Evolutionary conservation across 2,113 vertebrate genomes (phyloP).

Genomic region (Crotalus tigris): DNA sequence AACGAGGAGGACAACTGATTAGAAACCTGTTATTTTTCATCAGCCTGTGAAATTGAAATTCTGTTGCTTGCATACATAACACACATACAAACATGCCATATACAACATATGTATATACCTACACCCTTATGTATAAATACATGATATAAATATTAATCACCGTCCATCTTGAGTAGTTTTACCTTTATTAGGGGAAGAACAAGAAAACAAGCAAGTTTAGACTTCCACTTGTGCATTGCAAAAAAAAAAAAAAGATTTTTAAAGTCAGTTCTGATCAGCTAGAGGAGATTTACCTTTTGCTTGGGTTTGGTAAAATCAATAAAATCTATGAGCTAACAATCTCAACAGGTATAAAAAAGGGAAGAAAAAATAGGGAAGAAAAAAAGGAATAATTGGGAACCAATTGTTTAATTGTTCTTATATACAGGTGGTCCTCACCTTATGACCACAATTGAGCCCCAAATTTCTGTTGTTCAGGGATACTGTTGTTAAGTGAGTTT

Average conservation of each 20-base stretch:
- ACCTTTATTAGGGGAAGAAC: background rate
- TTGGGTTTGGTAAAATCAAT: background rate
- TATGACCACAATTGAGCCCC: too few relatives aligned
- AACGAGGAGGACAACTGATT: background rate
- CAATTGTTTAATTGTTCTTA: too few relatives aligned
- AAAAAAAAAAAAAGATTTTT: background rate
- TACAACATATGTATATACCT: too few relatives aligned
- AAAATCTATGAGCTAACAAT: background rate
- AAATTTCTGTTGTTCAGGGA: too few relatives aligned
- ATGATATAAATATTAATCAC: too few relatives aligned
- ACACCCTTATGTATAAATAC: too few relatives aligned
- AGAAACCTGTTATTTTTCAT: background rate
- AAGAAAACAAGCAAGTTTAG: background rate
- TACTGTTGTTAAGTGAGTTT: too few relatives aligned
- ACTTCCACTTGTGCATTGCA: background rate
- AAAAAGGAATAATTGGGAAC: too few relatives aligned
- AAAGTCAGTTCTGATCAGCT: background rate
- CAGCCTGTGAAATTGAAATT: background rate
- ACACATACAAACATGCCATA: too few relatives aligned
- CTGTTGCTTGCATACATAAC: too few relatives aligned
- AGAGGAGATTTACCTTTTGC: background rate
- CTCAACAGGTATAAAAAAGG: background rate
- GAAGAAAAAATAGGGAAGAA: background rate
- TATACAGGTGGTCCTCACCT: too few relatives aligned
- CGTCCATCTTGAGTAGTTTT: background rate